Percentiles rank a stretch among this genome's conserved stretches.
Evolutionary conservation across 2,113 vertebrate genomes (phyloP).

Genomic region (Piprites chloris): DNA sequence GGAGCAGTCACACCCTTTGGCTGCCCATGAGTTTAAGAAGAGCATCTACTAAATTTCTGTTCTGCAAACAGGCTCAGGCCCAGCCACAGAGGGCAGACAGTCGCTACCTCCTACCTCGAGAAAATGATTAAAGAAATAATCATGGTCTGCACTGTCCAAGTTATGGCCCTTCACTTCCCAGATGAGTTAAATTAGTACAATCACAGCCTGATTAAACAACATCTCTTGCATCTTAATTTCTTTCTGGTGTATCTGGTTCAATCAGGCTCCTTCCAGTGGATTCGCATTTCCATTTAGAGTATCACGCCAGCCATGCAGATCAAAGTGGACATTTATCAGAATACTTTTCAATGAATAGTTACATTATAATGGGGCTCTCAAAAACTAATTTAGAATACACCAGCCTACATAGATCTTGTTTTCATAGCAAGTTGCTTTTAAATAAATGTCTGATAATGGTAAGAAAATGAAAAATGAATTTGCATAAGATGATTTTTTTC

Average conservation of each 20-base stretch:
- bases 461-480: constrained; percentile 36
- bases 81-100: not conserved
- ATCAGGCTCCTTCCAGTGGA: not conserved
- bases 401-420: constrained; percentile 14
- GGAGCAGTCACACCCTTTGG: not conserved
- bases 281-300: constrained; percentile 23
- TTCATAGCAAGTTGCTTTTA: constrained; percentile 30
- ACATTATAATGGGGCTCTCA: not conserved
- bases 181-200: constrained; percentile 29
- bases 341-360: not conserved
- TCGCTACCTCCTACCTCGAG: not conserved
- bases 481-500: not conserved
- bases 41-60: not conserved
- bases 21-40: not conserved
- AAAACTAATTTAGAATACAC: constrained; percentile 25
- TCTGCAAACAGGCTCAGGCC: not conserved
- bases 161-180: not conserved
- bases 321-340: constrained; percentile 50
- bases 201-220: constrained; percentile 25
- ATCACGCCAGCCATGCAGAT: constrained; percentile 12
- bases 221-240: constrained; percentile 31
- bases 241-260: constrained; percentile 26
- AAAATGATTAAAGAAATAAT: constrained; percentile 15
- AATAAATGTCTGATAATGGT: constrained; percentile 2
- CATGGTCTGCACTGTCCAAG: not conserved